Evolutionary conservation across 2,797 vertebrate genomes (phyloP).

Genomic region (Rhinatrema bivittatum): DNA sequence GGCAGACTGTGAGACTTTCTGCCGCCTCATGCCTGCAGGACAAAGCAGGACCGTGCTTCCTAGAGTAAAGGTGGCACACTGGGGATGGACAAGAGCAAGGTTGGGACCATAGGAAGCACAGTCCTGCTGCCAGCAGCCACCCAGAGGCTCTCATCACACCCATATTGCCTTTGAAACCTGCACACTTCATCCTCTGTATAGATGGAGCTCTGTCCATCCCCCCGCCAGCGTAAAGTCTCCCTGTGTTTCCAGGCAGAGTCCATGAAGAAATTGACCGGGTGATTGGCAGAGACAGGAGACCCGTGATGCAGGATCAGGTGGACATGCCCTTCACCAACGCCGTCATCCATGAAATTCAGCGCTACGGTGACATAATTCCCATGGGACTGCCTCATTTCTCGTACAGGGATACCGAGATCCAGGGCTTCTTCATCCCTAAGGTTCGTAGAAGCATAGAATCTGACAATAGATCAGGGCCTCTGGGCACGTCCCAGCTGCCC

Average conservation of each 20-base stretch:
- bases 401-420: conserved; percentile 32
- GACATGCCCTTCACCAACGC: conserved; percentile 50
- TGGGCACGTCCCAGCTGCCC: too few relatives aligned
- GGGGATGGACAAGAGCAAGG: fast-evolving
- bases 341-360: conserved; percentile 55
- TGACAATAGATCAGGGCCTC: too few relatives aligned
- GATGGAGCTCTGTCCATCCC: background rate
- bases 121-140: background rate
- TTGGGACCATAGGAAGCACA: background rate
- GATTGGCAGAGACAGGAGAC: conserved; percentile 21
- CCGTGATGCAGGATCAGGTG: conserved; percentile 33
- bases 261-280: conserved; percentile 53
- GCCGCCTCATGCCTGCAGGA: too few relatives aligned
- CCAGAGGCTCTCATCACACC: background rate
- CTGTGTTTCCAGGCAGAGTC: conserved; percentile 36
- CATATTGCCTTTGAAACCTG: too few relatives aligned
- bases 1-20: too few relatives aligned
- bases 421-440: conserved; percentile 59
- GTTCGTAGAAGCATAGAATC: too few relatives aligned
- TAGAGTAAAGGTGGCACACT: background rate
- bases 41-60: too few relatives aligned
- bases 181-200: background rate
- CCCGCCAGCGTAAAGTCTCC: background rate
- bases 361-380: conserved; percentile 57
- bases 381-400: conserved; percentile 45